Evolutionary conservation across 2,888 invertebrate genomes (phyloP), one percentile per base, ranked within the genome.

Genomic region (Abrostola triplasia): DNA sequence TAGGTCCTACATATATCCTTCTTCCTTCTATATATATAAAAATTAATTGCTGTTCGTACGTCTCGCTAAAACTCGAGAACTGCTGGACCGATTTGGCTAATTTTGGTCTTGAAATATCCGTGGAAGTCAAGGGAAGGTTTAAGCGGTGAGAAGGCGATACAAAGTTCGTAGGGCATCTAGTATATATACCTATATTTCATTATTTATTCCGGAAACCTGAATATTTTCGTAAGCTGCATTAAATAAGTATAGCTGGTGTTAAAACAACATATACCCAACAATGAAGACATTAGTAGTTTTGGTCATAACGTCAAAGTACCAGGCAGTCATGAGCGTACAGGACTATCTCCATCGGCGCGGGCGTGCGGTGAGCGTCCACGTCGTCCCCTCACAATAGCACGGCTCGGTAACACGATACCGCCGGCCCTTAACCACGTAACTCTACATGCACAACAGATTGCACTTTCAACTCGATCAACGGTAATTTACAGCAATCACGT

Each of bases 361-460:
- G 55, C 60, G 47, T 67, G 62, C 53, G 56, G 60, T 55, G 48
- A 12, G 57, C 52, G 37, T 68, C 65, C 75, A 64, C 67, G 71
- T 73, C 35, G 40, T 55, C 59, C 59, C 60, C 58, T 70, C 64
- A 77, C 70, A 73, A 72, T 70, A 49, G 60, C 58, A 59, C 40
- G 66, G 73, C 73, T 59, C 64, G 55, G 79, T 70, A 71, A 81
- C 59, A 47, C 56, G 77, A 81, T 61, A 81, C 62, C 62, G 58
- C 41, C 55, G 58, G 63, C 55, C 59, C 52, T 48, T 11, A 57
- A 58, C 66, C 53, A 48, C 64, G 59, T 35, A 59, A 58, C 49
- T 48, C 67, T 70, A 64, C 59, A 59, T 49, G 67, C 54, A 58
- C 51, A 13, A 36, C 41, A 50, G 53, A 63, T 42, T 64, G 49